phyloP scores from a whole-genome alignment of 2,797 vertebrate species.

The Phyllotis vaccarum region DNA sequence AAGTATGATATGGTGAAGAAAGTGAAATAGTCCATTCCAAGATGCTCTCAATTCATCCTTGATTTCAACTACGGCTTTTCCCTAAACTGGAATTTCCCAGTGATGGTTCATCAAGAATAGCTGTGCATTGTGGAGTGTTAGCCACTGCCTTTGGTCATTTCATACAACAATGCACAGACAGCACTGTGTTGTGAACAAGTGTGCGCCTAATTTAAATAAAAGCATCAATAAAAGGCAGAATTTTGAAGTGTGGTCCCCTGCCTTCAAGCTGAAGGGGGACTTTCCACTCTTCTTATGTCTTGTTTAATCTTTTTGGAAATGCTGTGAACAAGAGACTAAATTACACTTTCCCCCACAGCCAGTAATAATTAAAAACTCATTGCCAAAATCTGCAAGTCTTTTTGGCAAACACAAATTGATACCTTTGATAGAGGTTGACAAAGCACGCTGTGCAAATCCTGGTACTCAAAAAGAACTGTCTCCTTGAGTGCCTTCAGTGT shows the following conservation, averaged over 20 bases:
- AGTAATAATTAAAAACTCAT: constrained; percentile 4
- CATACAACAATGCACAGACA: not conserved
- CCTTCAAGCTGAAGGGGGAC: not conserved
- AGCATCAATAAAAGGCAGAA: not conserved
- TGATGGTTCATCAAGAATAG: not conserved
- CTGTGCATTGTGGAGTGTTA: not conserved
- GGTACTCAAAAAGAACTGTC: not conserved
- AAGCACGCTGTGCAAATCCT: accelerated
- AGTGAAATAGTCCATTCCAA: not conserved
- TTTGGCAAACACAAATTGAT: not conserved
- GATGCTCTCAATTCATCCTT: not conserved
- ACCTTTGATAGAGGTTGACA: not conserved
- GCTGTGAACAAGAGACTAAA: not conserved
- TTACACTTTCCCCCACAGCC: not conserved
- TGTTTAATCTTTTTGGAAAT: not conserved
- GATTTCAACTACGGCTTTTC: not conserved
- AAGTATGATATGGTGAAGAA: not conserved
- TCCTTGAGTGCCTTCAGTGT: not conserved
- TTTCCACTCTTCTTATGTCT: not conserved
- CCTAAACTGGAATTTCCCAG: not conserved
- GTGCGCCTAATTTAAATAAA: not conserved
- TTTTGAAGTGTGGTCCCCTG: not conserved
- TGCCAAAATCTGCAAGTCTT: constrained; percentile 37
- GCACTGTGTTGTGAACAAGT: not conserved
- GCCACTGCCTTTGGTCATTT: not conserved